Base-by-base conservation (phyloP, 1,140 invertebrate species). In the Cotesia vestalis region DNA sequence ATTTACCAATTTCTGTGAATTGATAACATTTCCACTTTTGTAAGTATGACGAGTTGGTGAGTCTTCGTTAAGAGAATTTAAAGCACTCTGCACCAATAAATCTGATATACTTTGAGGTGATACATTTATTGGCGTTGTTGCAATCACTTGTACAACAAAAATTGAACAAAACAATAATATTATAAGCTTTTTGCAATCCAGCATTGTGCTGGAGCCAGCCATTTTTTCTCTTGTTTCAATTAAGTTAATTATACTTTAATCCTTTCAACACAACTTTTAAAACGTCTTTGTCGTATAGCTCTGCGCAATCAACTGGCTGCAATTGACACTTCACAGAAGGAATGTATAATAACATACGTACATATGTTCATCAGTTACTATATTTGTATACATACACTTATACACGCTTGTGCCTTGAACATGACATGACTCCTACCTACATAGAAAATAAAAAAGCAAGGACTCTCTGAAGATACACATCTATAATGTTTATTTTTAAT, bases 1-100 rank as follows among this genome's bases (percentile, higher is more conserved):
- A 71, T 73, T 78, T 79, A 85, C 83, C 77, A 80, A 66, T 80
- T 79, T 80, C 62, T 83, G 82, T 12, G 79, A 81, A 53, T 69
- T 80, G 72, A 85, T 79, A 53, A 85, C 76, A 46, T 80, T 77
- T 71, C 79, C 83, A 53, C 77, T 76, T 74, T 78, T 80, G 59
- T 85, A 83, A 8, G 74, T 75, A 38, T 80, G 78, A 36, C 78
- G 72, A 5, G 77, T 81, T 2, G 81, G 78, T 9, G 82, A 81
- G 72, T 81, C 73, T 8, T 79, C 72, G 57, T 83, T 82, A 17
- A 85, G 63, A 4, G 77, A 79, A 62, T 74, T 79, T 9, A 83
- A 75, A 20, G 83, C 83, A 69, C 70, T 80, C 66, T 78, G 69
- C 36, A 79, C 66, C 0, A 84, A 66, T 2, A 75, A 36, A 20